Percentiles rank a stretch among this genome's conserved stretches.
These are phyloP conservation scores for Corythornis leucogaster DNA, from an alignment of 2,797 vertebrate species.

Conservation along the genomic window DNA sequence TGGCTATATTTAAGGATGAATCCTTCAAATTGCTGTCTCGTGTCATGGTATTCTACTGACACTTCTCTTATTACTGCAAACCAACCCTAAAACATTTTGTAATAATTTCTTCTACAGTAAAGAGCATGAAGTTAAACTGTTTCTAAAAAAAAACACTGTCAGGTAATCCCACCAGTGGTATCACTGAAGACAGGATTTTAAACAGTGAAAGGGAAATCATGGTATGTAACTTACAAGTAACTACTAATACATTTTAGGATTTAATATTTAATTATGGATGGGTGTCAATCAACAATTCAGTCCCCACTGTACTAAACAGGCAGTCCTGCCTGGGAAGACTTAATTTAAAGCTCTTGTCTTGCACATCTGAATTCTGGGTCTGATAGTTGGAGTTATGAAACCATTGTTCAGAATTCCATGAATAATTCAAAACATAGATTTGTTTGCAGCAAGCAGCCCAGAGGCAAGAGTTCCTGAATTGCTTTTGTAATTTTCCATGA, in stretches of 20 bases:
- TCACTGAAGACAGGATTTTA: neutral
- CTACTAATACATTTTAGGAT: neutral
- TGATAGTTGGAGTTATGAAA: slow-evolving; percentile 24
- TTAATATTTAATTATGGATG: neutral
- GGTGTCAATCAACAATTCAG: accelerated
- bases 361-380: slow-evolving; percentile 9
- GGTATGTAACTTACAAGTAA: neutral
- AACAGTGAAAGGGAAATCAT: neutral
- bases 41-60: neutral
- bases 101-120: neutral
- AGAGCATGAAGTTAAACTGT: neutral
- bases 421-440: slow-evolving; percentile 45
- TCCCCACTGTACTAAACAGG: neutral
- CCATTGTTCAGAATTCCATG: neutral
- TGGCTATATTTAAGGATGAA: neutral
- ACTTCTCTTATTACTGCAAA: neutral
- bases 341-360: neutral
- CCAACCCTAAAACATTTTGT: neutral
- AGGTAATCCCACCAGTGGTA: neutral
- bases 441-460: slow-evolving; percentile 5
- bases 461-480: neutral
- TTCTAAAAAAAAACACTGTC: neutral
- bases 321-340: neutral
- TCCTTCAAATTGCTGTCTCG: neutral
- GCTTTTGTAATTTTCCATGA: slow-evolving; percentile 24